phyloP scores from a whole-genome alignment of 2,113 vertebrate genomes.

The Coregonus clupeaformis region DNA sequence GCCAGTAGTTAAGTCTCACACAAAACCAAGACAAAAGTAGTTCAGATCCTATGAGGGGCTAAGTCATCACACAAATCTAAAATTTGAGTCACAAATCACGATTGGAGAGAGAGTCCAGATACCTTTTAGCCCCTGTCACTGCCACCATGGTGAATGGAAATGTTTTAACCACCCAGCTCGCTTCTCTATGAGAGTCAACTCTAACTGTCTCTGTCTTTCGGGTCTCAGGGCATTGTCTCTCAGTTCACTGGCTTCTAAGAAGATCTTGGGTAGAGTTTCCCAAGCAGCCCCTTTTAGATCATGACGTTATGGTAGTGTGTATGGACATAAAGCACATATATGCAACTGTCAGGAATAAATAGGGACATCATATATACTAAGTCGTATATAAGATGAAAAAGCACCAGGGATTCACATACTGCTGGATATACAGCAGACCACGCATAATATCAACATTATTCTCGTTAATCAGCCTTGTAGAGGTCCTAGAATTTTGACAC shows the following conservation, averaged over 20 bases:
- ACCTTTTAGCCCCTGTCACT: too few species aligned
- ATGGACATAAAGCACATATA: constrained; percentile 25
- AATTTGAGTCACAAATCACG: too few species aligned
- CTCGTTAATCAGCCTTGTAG: too few species aligned
- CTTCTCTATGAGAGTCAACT: background rate
- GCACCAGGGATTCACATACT: constrained; percentile 7
- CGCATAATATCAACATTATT: too few species aligned
- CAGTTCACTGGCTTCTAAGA: constrained; percentile 52
- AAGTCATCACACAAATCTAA: too few species aligned
- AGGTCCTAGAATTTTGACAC: too few species aligned
- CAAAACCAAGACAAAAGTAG: too few species aligned
- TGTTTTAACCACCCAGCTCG: background rate
- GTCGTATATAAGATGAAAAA: constrained; percentile 9
- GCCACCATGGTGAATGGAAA: too few species aligned
- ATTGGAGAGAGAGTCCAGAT: too few species aligned
- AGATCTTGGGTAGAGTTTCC: constrained; percentile 18
- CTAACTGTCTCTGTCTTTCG: background rate
- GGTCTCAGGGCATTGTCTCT: constrained; percentile 32
- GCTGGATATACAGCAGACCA: background rate
- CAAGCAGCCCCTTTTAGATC: constrained; percentile 38
- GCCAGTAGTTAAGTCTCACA: background rate
- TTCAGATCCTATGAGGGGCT: too few species aligned
- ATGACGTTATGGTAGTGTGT: constrained; percentile 38
- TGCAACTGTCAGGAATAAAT: constrained; percentile 1
- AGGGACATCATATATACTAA: background rate